These are phyloP conservation scores for Stylophora pistillata DNA, from an alignment of 64 coral and sea anemone genomes.

Conservation along the genomic window DNA sequence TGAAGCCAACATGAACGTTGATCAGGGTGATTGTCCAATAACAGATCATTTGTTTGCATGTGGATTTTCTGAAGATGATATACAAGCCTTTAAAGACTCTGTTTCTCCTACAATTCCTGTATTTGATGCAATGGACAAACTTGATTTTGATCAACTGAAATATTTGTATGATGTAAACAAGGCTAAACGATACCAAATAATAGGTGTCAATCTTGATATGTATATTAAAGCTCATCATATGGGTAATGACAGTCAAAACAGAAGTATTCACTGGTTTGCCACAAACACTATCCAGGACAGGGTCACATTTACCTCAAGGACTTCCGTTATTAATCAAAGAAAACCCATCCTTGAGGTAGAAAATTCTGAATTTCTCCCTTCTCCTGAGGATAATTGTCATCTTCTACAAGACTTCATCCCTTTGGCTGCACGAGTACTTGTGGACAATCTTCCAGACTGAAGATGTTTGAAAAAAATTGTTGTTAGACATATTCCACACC, in stretches of 20 bases:
- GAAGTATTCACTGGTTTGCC: slow-evolving; percentile 69
- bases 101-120: no score
- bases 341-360: no score
- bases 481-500: slow-evolving; percentile 48
- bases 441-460: slow-evolving; percentile 24
- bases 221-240: slow-evolving; percentile 25
- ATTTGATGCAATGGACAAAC: no score
- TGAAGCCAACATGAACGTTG: no score
- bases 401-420: slow-evolving; percentile 57
- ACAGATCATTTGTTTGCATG: no score
- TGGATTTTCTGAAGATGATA: no score
- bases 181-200: slow-evolving; percentile 23
- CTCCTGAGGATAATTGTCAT: slow-evolving; percentile 36
- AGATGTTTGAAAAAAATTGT: slow-evolving; percentile 21
- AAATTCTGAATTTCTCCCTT: no score
- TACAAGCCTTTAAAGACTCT: no score
- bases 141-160: no score
- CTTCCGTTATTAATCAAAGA: no score
- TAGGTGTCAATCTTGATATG: slow-evolving; percentile 28
- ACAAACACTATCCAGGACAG: slow-evolving; percentile 63
- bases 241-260: slow-evolving; percentile 55
- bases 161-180: not conserved
- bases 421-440: slow-evolving; percentile 38
- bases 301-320: no score
- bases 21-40: no score